A percentile compares a stretch with the other conserved stretches of the same genome.
phyloP scores from a whole-genome alignment of 1,140 invertebrate species.

The Trachymyrmex septentrionalis region DNA sequence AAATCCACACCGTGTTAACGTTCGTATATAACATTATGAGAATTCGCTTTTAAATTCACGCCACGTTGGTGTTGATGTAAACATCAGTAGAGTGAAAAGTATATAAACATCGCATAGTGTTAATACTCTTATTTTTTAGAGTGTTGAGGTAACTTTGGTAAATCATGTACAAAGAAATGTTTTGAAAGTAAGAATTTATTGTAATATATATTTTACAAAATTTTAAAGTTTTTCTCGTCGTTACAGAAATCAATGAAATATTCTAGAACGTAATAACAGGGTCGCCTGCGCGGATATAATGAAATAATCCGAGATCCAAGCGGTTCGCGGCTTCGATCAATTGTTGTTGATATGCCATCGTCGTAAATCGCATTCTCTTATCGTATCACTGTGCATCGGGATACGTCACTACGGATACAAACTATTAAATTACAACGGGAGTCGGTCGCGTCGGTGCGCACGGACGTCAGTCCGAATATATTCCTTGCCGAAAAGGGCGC shows the following conservation, averaged over 20 bases:
- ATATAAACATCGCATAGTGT: no score
- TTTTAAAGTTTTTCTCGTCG: background rate
- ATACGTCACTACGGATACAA: conserved; percentile 61
- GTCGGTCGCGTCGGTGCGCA: conserved; percentile 33
- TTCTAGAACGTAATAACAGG: background rate
- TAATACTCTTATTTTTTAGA: no score
- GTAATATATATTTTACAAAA: background rate
- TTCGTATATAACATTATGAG: no score
- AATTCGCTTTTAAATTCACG: no score
- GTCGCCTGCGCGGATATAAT: conserved; percentile 15
- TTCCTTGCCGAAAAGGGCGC: conserved; percentile 57
- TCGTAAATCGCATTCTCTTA: conserved; percentile 54
- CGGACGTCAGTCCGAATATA: conserved; percentile 66
- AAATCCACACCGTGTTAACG: no score
- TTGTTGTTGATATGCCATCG: conserved; percentile 45
- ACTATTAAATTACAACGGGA: conserved; percentile 72
- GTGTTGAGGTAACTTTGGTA: background rate
- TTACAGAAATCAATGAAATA: background rate
- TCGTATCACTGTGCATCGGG: conserved; percentile 58
- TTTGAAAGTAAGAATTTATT: background rate
- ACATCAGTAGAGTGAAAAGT: no score
- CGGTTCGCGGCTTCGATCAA: conserved; percentile 49
- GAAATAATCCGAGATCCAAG: conserved; percentile 26
- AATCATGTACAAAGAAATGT: background rate
- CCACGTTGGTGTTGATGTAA: no score